Evolutionary conservation across 2,797 vertebrate genomes (phyloP).

Genomic region (Pachyuromys duprasi): DNA sequence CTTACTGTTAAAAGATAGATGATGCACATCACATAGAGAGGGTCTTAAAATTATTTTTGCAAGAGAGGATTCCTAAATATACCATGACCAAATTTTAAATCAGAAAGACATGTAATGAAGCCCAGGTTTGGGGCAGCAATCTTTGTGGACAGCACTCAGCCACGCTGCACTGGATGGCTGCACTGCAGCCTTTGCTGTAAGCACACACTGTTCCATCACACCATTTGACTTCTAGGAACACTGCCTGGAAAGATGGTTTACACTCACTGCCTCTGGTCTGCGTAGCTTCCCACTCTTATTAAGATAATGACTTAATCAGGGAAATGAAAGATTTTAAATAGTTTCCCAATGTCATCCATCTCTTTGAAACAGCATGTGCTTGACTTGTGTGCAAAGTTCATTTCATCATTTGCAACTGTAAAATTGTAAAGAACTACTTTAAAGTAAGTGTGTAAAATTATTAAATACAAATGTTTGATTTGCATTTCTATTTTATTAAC

Average conservation of each 20-base stretch:
- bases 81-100: neutral
- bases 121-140: neutral
- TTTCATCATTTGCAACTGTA: neutral
- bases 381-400: neutral
- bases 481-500: neutral
- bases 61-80: too few relatives aligned
- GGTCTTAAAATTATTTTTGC: neutral
- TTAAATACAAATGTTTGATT: neutral
- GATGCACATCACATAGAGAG: neutral
- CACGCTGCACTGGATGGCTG: too few relatives aligned
- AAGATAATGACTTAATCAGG: neutral
- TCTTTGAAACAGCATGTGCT: neutral
- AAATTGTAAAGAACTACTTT: neutral
- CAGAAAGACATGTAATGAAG: neutral
- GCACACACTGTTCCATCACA: neutral
- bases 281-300: too few relatives aligned
- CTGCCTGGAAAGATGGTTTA: neutral
- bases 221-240: neutral
- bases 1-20: neutral
- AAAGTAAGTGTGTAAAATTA: neutral
- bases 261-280: neutral
- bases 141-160: neutral
- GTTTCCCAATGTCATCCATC: too few relatives aligned
- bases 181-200: neutral
- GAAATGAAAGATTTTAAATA: neutral